Evolutionary conservation across 2,113 vertebrate genomes (phyloP).

Genomic region (Pseudorhombus dupliciocellatus): DNA sequence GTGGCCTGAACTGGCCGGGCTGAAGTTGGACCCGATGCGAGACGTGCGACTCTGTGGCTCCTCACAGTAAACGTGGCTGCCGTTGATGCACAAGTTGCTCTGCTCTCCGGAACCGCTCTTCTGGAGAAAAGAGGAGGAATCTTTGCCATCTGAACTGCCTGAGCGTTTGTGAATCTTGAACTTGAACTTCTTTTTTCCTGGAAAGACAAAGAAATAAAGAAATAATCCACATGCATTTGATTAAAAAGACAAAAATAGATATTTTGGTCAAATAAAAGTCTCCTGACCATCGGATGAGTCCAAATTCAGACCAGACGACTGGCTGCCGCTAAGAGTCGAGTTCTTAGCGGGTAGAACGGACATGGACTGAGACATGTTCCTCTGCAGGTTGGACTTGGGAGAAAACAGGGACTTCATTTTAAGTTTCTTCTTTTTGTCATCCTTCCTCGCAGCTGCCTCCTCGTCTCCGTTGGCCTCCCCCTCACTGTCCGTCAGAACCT

Average conservation of each 20-base stretch:
- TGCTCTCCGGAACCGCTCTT: constrained; percentile 80
- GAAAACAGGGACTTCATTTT: constrained; percentile 89
- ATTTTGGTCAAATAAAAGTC: background rate
- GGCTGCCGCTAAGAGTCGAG: constrained; percentile 72
- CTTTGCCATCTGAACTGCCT: constrained; percentile 83
- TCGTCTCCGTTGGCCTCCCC: constrained; percentile 75
- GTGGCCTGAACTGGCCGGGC: constrained; percentile 74
- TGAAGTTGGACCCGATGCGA: constrained; percentile 72
- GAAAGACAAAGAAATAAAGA: constrained; percentile 8
- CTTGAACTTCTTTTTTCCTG: constrained; percentile 84
- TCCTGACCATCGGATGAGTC: constrained; percentile 77
- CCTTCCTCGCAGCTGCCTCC: constrained; percentile 32
- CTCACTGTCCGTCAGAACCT: constrained; percentile 88
- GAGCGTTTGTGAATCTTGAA: constrained; percentile 86
- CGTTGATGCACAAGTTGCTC: constrained; percentile 92
- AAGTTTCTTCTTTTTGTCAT: constrained; percentile 85
- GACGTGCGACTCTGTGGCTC: constrained; percentile 71
- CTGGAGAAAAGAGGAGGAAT: constrained; percentile 75
- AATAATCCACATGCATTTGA: constrained; percentile 1
- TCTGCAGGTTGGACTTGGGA: constrained; percentile 89
- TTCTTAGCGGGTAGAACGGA: constrained; percentile 79
- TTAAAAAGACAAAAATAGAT: background rate
- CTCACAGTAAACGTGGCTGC: constrained; percentile 88
- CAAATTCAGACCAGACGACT: constrained; percentile 77
- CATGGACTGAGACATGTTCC: constrained; percentile 92